phyloP scores from a whole-genome alignment of 2,888 invertebrate genomes.

The Pterostichus niger region DNA sequence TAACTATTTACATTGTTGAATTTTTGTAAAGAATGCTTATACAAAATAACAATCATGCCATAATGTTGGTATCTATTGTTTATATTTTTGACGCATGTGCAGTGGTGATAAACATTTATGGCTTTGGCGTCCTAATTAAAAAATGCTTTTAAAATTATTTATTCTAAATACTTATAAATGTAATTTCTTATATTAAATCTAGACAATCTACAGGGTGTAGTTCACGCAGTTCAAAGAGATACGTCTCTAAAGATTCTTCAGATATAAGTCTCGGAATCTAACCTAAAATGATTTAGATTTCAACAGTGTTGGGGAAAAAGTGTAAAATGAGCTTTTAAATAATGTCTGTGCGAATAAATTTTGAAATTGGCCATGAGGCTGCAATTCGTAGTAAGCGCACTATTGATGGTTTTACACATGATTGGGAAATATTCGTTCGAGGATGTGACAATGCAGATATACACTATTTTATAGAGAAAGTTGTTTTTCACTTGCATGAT shows the following conservation, averaged over 20 bases:
- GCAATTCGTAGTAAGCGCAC: conserved; percentile 89
- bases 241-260: neutral
- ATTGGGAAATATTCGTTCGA: conserved; percentile 97
- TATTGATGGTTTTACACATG: conserved; percentile 96
- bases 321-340: conserved; percentile 70
- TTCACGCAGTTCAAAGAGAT: conserved; percentile 37
- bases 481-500: conserved; percentile 93
- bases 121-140: conserved; percentile 67
- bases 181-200: conserved; percentile 23
- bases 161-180: conserved; percentile 47
- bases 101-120: conserved; percentile 64
- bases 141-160: conserved; percentile 63
- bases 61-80: conserved; percentile 52
- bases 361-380: conserved; percentile 96
- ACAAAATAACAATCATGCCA: conserved; percentile 14
- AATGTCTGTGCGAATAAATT: conserved; percentile 88
- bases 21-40: neutral
- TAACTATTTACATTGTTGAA: neutral
- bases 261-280: conserved; percentile 40
- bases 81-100: conserved; percentile 59
- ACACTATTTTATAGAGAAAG: conserved; percentile 94
- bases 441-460: conserved; percentile 93
- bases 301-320: neutral
- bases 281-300: conserved; percentile 59
- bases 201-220: conserved; percentile 47